phyloP scores from a whole-genome alignment of 2,113 vertebrate species.

The Pachyramphus minor region DNA sequence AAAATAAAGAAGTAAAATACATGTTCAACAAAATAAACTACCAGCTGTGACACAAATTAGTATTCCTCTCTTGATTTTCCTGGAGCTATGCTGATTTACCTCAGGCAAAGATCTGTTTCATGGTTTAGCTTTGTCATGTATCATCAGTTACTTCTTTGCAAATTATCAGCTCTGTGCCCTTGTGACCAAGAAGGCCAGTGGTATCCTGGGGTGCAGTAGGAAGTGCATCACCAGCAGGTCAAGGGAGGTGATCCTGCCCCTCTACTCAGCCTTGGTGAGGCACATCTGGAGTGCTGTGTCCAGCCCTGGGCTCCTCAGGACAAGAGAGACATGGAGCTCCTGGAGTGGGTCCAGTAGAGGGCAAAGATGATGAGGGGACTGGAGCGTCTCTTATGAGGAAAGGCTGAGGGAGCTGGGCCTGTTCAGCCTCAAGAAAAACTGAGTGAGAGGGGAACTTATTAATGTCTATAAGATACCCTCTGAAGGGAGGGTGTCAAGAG shows the following conservation, averaged over 20 bases:
- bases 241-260: background rate
- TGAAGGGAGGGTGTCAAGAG: background rate
- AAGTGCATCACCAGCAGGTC: background rate
- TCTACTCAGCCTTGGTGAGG: background rate
- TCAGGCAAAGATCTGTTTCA: background rate
- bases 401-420: background rate
- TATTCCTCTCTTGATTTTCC: background rate
- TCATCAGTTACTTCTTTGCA: background rate
- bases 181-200: background rate
- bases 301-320: rapidly evolving
- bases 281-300: background rate
- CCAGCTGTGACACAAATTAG: background rate
- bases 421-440: background rate
- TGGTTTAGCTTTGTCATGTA: background rate
- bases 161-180: background rate
- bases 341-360: rapidly evolving
- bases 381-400: background rate
- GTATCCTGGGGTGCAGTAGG: background rate
- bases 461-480: background rate
- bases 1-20: background rate
- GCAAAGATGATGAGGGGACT: too few relatives aligned
- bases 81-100: background rate
- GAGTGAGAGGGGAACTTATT: background rate
- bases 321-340: rapidly evolving
- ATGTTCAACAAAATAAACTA: background rate